Evolutionary conservation across 1,140 invertebrate genomes (phyloP).

Genomic region (Eriosoma lanigerum): DNA sequence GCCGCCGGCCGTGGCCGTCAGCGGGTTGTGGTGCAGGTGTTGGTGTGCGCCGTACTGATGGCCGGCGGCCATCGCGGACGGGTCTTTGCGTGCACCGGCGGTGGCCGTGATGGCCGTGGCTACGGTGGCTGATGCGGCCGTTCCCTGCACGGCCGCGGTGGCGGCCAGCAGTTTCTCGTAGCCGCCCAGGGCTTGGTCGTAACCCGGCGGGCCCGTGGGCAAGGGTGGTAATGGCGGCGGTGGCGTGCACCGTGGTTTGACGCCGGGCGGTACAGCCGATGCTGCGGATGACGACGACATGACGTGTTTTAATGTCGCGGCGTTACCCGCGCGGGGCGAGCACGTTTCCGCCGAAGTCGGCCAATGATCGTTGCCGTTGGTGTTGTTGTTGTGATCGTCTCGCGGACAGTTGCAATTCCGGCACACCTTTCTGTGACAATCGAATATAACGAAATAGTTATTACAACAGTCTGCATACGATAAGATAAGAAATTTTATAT

Average conservation of each 20-base stretch:
- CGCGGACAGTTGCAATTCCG: conserved; percentile 71
- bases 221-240: conserved; percentile 23
- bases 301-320: background rate
- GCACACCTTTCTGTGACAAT: conserved; percentile 66
- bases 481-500: too few species aligned
- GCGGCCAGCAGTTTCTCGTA: conserved; percentile 44
- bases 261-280: background rate
- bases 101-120: conserved; percentile 9
- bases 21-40: conserved; percentile 58
- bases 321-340: background rate
- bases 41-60: conserved; percentile 38
- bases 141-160: background rate
- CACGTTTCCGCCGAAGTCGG: background rate
- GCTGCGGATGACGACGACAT: conserved; percentile 1
- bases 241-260: conserved; percentile 14
- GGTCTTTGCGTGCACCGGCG: conserved; percentile 27
- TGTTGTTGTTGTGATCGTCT: conserved; percentile 62
- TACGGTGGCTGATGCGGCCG: background rate
- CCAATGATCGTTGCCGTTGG: conserved; percentile 37
- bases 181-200: conserved; percentile 31
- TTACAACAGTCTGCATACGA: background rate
- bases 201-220: conserved; percentile 30
- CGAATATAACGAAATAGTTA: too few species aligned
- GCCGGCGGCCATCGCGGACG: conserved; percentile 53
- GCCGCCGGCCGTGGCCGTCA: conserved; percentile 65